These are phyloP conservation scores for Hyla sarda DNA, from an alignment of 2,113 vertebrate genomes.

Conservation along the genomic window DNA sequence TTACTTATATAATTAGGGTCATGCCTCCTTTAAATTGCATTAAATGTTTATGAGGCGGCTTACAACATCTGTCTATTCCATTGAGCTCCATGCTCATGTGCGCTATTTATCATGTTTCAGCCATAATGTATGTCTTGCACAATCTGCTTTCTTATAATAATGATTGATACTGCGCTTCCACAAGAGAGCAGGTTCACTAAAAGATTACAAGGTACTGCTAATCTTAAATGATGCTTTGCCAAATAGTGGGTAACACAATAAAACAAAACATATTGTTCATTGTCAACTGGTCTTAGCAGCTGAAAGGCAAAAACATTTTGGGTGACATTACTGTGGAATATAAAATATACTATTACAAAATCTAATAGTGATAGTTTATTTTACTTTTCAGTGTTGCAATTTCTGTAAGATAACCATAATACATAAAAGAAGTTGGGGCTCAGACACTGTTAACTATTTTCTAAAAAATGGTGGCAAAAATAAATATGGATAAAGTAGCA, in stretches of 20 bases:
- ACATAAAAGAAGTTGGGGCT: too few relatives aligned
- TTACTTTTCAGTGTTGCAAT: neutral
- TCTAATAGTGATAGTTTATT: neutral
- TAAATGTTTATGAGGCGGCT: constrained; percentile 36
- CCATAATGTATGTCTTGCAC: constrained; percentile 3
- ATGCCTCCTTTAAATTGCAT: constrained; percentile 34
- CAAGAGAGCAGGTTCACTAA: neutral
- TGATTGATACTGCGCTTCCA: neutral
- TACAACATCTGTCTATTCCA: constrained; percentile 42
- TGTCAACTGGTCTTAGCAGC: neutral
- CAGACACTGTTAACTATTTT: too few relatives aligned
- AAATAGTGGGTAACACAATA: too few relatives aligned
- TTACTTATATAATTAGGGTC: constrained; percentile 53
- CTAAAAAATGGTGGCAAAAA: too few relatives aligned
- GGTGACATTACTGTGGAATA: neutral
- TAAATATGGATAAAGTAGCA: too few relatives aligned
- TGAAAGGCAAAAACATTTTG: neutral
- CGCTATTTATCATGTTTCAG: constrained; percentile 30
- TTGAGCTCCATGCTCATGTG: neutral
- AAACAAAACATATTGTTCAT: too few relatives aligned
- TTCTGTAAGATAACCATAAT: too few relatives aligned
- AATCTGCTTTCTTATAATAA: neutral
- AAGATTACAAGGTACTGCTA: too few relatives aligned
- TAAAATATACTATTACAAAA: neutral
- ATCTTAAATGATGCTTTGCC: too few relatives aligned